These are phyloP conservation scores for Melierax canorus DNA, from an alignment of 2,113 vertebrate species.

Conservation along the genomic window DNA sequence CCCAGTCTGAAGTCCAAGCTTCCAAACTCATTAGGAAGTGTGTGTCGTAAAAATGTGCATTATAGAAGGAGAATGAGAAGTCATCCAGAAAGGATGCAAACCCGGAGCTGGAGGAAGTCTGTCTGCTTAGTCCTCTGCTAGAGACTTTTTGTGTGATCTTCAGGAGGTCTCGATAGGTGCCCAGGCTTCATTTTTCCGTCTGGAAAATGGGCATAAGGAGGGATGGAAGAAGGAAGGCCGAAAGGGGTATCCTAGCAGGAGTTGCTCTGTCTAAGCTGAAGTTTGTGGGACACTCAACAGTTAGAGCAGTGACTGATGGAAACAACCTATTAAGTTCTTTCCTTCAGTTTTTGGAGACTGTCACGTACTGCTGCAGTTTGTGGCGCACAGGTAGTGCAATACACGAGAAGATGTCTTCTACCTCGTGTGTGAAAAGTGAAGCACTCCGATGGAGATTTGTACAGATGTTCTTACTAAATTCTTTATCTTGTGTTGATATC, in stretches of 20 bases:
- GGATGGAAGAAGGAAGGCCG: background rate
- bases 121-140: background rate
- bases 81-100: background rate
- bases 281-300: background rate
- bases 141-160: background rate
- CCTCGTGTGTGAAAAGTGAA: background rate
- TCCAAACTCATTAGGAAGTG: background rate
- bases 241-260: background rate
- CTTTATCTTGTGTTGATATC: background rate
- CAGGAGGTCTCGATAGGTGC: background rate
- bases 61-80: background rate
- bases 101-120: background rate
- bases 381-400: background rate
- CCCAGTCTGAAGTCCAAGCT: background rate
- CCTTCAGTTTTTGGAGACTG: background rate
- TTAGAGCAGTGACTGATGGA: background rate
- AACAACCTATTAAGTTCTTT: background rate
- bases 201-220: background rate
- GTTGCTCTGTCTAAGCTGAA: background rate
- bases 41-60: background rate
- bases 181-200: background rate
- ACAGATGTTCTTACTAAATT: background rate
- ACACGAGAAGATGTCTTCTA: background rate
- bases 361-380: background rate
- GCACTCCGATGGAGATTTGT: background rate